Evolutionary conservation across 2,797 vertebrate species (phyloP).

Genomic region (Prunella strophiata): DNA sequence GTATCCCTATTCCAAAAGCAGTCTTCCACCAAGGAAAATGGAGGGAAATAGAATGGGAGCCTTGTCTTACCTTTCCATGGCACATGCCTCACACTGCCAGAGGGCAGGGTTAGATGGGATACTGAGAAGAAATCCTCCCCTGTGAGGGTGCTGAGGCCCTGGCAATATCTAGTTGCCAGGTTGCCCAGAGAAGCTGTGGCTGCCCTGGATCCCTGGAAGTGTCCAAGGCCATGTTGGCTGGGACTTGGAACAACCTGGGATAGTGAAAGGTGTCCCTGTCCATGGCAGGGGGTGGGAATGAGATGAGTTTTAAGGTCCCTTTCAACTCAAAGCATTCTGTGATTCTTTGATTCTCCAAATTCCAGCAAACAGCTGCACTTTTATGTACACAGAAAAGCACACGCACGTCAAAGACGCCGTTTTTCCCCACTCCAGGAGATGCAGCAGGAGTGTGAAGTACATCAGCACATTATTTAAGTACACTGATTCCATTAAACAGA

Average conservation of each 20-base stretch:
- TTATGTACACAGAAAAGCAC: neutral
- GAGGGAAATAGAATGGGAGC: neutral
- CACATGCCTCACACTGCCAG: neutral
- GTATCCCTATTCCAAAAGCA: neutral
- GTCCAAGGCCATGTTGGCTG: neutral
- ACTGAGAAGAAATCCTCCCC: accelerated
- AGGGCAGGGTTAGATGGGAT: neutral
- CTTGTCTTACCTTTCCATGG: neutral
- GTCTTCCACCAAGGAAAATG: neutral
- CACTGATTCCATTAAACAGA: slow-evolving; percentile 55
- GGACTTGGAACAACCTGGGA: neutral
- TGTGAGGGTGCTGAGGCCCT: accelerated
- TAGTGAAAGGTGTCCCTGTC: neutral
- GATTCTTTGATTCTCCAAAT: neutral
- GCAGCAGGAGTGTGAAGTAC: slow-evolving; percentile 42
- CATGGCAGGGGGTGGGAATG: neutral
- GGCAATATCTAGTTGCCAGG: neutral
- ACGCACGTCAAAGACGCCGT: neutral
- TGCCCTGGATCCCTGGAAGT: neutral
- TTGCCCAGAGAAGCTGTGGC: neutral
- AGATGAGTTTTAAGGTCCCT: neutral
- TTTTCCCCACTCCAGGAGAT: slow-evolving; percentile 12
- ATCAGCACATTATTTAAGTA: slow-evolving; percentile 52
- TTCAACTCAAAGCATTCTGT: neutral
- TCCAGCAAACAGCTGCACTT: slow-evolving; percentile 30